Conservation (phyloP, 2,888 invertebrate species). For the Chymomyza caudatula region DNA sequence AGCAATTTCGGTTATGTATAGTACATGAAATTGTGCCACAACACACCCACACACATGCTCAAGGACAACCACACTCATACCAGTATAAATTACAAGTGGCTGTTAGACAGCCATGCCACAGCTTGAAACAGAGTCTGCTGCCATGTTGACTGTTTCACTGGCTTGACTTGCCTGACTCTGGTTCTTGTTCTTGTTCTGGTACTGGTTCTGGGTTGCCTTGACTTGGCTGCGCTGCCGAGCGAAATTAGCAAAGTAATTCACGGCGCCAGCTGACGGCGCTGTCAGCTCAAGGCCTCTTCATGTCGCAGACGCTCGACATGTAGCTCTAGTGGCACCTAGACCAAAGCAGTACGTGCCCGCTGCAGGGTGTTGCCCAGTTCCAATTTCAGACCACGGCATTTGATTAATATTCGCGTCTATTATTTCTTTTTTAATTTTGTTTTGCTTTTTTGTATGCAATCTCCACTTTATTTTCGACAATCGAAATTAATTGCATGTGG, state of each 20-base stretch:
- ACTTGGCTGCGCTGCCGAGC: slow-evolving; percentile 30
- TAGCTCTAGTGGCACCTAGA: too few relatives aligned
- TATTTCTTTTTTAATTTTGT: background rate
- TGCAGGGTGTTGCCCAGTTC: slow-evolving; percentile 15
- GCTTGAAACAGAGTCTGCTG: background rate
- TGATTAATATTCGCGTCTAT: slow-evolving; percentile 21
- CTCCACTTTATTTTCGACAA: slow-evolving; percentile 39
- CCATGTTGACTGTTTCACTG: background rate
- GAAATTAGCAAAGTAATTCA: slow-evolving; percentile 59
- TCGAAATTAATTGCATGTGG: slow-evolving; percentile 45
- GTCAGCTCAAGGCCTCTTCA: slow-evolving; percentile 35
- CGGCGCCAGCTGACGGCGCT: slow-evolving; percentile 39
- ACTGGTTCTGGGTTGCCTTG: too few relatives aligned
- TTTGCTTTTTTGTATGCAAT: background rate
- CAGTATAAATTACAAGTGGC: background rate
- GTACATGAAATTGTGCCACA: background rate
- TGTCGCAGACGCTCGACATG: background rate
- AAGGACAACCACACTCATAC: background rate
- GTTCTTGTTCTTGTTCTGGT: background rate
- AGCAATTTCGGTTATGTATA: background rate
- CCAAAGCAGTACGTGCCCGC: background rate
- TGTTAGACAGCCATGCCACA: background rate
- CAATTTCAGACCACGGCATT: slow-evolving; percentile 26
- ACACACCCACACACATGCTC: slow-evolving; percentile 1
- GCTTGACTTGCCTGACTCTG: background rate